Evolutionary conservation across 2,888 invertebrate genomes (phyloP).

Genomic region (Drosophila neutralis): DNA sequence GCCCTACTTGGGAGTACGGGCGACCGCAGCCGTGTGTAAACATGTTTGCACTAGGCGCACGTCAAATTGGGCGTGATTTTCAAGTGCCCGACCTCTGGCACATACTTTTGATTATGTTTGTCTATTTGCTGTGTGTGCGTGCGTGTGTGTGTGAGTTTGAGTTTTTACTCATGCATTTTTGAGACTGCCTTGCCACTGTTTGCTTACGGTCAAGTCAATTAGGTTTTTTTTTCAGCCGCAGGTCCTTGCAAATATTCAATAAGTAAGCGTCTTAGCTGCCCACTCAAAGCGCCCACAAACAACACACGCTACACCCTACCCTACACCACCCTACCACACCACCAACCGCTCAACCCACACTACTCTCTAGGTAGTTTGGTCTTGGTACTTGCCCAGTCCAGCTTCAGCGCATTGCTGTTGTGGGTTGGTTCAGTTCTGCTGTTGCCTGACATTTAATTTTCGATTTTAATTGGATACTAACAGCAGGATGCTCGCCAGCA

Average conservation of each 20-base stretch:
- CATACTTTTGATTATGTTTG: slow-evolving; percentile 78
- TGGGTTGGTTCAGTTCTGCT: slow-evolving; percentile 47
- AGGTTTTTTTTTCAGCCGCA: slow-evolving; percentile 71
- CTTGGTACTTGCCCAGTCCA: slow-evolving; percentile 23
- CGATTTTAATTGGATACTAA: slow-evolving; percentile 85
- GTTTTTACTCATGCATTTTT: slow-evolving; percentile 71
- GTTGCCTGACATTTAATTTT: slow-evolving; percentile 84
- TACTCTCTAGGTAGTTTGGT: slow-evolving; percentile 18
- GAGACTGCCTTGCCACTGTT: slow-evolving; percentile 57
- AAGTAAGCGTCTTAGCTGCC: slow-evolving; percentile 76
- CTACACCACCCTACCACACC: background rate
- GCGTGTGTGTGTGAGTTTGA: slow-evolving; percentile 34
- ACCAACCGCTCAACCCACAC: background rate
- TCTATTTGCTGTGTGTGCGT: slow-evolving; percentile 67
- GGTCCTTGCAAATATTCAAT: slow-evolving; percentile 72
- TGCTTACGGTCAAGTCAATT: slow-evolving; percentile 80
- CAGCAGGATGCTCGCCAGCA: slow-evolving; percentile 81
- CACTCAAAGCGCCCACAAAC: slow-evolving; percentile 21
- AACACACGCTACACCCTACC: slow-evolving; percentile 1
- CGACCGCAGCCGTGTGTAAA: slow-evolving; percentile 46
- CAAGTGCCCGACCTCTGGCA: slow-evolving; percentile 56
- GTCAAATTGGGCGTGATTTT: slow-evolving; percentile 80
- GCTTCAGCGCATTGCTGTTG: slow-evolving; percentile 34
- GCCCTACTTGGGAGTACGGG: slow-evolving; percentile 3
- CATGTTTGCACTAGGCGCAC: slow-evolving; percentile 75